Percentiles rank a stretch among this genome's conserved stretches.
These are phyloP conservation scores for Caenorhabditis sp. DNA, from an alignment of 2,888 invertebrate genomes.

Conservation along the genomic window DNA sequence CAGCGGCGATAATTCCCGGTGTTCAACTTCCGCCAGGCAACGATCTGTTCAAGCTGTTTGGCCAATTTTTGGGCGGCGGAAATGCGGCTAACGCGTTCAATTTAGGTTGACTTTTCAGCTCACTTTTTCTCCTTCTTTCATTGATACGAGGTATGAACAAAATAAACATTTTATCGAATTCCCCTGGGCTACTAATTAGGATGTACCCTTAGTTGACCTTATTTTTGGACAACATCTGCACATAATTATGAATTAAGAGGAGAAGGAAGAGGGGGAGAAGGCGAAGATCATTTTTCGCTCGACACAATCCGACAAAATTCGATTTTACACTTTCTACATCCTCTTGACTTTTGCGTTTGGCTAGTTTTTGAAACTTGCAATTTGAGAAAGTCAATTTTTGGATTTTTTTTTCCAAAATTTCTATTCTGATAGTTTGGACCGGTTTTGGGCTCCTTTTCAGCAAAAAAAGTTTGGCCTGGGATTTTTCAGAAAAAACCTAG, in stretches of 20 bases:
- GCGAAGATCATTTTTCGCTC: not conserved
- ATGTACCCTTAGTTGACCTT: not conserved
- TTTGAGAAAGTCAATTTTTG: too few relatives aligned
- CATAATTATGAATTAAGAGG: not conserved
- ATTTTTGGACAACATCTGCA: not conserved
- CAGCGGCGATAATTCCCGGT: conserved; percentile 42
- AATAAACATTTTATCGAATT: not conserved
- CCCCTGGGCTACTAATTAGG: not conserved
- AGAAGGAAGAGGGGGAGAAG: not conserved
- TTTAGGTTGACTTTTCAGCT: not conserved
- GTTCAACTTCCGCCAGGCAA: conserved; percentile 38
- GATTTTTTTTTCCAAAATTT: too few relatives aligned
- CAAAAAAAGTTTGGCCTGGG: too few relatives aligned
- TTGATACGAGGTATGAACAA: conserved; percentile 7
- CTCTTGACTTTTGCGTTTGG: not conserved
- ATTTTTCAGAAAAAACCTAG: too few relatives aligned
- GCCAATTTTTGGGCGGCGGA: conserved; percentile 42
- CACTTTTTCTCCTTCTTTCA: not conserved
- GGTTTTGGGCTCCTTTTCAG: too few relatives aligned
- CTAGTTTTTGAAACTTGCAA: too few relatives aligned
- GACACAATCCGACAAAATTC: not conserved
- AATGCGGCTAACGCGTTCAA: not conserved
- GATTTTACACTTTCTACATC: not conserved
- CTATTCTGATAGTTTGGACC: too few relatives aligned
- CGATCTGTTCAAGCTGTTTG: conserved; percentile 46